Evolutionary conservation across 2,797 vertebrate genomes (phyloP), one percentile per base, ranked within the genome.

Genomic region (Pipistrellus pygmaeus): DNA sequence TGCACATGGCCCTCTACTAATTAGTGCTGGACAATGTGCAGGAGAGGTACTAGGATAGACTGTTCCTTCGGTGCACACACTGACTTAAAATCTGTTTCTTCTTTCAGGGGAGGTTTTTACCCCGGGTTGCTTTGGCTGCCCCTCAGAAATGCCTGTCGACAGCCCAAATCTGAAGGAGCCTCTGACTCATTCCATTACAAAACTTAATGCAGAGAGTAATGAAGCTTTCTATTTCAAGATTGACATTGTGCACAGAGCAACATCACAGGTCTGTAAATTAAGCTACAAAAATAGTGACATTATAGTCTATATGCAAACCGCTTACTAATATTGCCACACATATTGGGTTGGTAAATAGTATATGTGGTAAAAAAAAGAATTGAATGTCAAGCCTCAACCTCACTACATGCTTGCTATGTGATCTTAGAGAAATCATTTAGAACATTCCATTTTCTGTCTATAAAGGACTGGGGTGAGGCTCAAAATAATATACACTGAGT

Each of bases 251-350:
- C 2, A 12, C 85, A 51, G 30, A 38, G 98, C 97, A 0, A 96
- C 96, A 46, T 57, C 76, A 88, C 97, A 98, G 98, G 98, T 98
- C 30, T 88, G 98, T 92, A 96, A 38, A 90, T 51, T 60, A 64
- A 14, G 6, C 51, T 68, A 83, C 38, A 81, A 46, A 84, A 72
- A 53, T 23, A 10, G 6, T 69, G 41, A 77, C 27, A 25, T 23
- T 23, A 2, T 20, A 69, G 51, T 38, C 55, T 57, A 57, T 57
- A 23, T 57, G 55, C 4, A 25, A 57, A 2, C 23, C 25, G 55
- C 55, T 57, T 57, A 25, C 55, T 57, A 15, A 44, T 81, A 82
- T 76, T 75, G 21, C 30, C 51, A 18, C 13, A 55, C 13, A 20
- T 71, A 51, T 94, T 73, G 48, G 12, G 13, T 18, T 68, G 75